These are phyloP conservation scores for Hyperopisus bebe DNA, from an alignment of 2,113 vertebrate species.

Conservation along the genomic window DNA sequence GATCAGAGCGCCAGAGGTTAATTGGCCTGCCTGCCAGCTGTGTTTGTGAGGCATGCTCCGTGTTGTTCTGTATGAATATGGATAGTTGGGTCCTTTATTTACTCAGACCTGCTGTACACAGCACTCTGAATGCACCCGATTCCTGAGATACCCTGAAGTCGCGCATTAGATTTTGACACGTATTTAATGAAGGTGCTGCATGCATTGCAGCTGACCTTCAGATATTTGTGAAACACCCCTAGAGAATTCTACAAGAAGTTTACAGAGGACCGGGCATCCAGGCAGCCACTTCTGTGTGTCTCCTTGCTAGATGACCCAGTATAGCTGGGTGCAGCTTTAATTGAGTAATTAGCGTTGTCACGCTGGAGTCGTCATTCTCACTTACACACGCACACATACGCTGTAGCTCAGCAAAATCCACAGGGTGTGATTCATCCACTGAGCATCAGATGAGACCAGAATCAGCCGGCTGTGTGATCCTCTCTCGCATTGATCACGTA, in stretches of 20 bases:
- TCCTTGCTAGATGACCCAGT: neutral
- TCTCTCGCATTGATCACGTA: neutral
- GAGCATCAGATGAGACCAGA: neutral
- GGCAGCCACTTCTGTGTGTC: neutral
- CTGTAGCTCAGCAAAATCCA: neutral
- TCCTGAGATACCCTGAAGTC: neutral
- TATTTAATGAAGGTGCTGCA: neutral
- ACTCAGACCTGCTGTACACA: neutral
- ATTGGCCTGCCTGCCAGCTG: neutral
- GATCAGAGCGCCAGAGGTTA: neutral
- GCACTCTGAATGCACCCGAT: neutral
- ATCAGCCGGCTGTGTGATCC: neutral
- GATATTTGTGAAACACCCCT: neutral
- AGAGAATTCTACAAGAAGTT: neutral
- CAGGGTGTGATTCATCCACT: neutral
- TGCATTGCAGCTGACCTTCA: neutral
- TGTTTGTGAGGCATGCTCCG: neutral
- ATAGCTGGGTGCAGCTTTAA: neutral
- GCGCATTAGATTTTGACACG: neutral
- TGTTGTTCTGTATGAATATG: neutral
- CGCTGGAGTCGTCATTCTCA: neutral
- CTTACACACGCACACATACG: neutral
- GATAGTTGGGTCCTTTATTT: neutral
- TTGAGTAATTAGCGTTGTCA: neutral
- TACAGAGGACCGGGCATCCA: neutral